These are phyloP conservation scores for Zalophus californianus DNA, from an alignment of 2,797 vertebrate genomes.

Conservation along the genomic window DNA sequence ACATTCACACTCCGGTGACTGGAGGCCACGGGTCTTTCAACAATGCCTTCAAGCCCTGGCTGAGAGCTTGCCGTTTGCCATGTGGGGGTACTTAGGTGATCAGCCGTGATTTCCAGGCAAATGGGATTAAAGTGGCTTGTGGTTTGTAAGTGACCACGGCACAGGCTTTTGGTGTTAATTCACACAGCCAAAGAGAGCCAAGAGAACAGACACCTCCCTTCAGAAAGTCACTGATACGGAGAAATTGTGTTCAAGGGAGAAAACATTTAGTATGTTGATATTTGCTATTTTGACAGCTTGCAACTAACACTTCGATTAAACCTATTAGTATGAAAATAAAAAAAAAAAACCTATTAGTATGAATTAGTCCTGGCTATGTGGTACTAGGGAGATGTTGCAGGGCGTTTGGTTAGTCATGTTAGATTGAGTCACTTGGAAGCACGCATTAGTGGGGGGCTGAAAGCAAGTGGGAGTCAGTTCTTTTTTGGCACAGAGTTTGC, in stretches of 20 bases:
- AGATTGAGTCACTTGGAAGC: background rate
- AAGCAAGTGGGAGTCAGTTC: background rate
- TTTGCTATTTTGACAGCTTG: constrained; percentile 55
- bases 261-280: background rate
- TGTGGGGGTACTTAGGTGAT: background rate
- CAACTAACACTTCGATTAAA: background rate
- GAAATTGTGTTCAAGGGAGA: constrained; percentile 7
- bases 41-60: background rate
- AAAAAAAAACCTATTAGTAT: background rate
- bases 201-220: background rate
- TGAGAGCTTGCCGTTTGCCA: background rate
- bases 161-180: constrained; percentile 17
- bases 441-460: background rate
- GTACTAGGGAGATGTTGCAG: background rate
- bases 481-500: constrained; percentile 18
- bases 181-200: constrained; percentile 18
- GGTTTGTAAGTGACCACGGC: background rate
- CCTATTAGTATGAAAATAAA: background rate
- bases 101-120: background rate
- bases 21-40: background rate
- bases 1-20: no score
- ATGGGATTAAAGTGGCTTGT: constrained; percentile 25
- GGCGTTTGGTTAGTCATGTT: background rate
- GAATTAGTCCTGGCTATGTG: background rate
- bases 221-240: background rate